phyloP scores from a whole-genome alignment of 2,888 invertebrate genomes.

The Callinectes sapidus region DNA sequence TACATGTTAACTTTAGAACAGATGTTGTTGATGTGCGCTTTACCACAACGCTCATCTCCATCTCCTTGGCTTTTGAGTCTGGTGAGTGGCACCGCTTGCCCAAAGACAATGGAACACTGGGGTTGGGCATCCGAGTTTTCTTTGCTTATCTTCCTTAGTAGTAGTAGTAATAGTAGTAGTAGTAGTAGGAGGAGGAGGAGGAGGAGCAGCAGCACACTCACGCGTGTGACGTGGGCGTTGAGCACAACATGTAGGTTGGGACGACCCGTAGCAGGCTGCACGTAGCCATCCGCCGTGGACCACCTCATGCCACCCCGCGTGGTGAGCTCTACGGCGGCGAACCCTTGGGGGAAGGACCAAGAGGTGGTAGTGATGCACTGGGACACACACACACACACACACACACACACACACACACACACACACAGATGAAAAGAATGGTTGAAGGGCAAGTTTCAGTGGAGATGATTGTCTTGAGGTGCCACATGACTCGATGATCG shows the following conservation, averaged over 20 bases:
- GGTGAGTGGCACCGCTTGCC: too few species aligned
- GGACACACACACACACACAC: not conserved
- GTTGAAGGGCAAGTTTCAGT: too few species aligned
- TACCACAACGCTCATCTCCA: too few species aligned
- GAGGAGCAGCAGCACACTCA: not conserved
- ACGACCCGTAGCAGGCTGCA: constrained; percentile 45
- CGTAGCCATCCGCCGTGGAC: constrained; percentile 88
- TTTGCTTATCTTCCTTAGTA: not conserved
- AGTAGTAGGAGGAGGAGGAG: not conserved
- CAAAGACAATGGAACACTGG: too few species aligned
- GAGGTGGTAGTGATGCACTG: not conserved
- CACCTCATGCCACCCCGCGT: constrained; percentile 90
- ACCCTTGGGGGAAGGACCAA: constrained; percentile 77
- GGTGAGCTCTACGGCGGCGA: constrained; percentile 92
- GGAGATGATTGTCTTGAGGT: too few species aligned
- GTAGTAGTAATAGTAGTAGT: not conserved
- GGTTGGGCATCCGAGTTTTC: too few species aligned
- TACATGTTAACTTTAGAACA: too few species aligned
- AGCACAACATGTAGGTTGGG: constrained; percentile 63
- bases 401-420: not conserved
- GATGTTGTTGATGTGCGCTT: too few species aligned
- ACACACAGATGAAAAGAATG: not conserved
- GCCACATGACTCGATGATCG: too few species aligned
- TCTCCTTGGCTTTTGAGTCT: too few species aligned
- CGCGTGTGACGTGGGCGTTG: constrained; percentile 54